Evolutionary conservation across 2,797 vertebrate species (phyloP), one percentile per base, ranked within the genome.

Genomic region (Anomalospiza imberbis): DNA sequence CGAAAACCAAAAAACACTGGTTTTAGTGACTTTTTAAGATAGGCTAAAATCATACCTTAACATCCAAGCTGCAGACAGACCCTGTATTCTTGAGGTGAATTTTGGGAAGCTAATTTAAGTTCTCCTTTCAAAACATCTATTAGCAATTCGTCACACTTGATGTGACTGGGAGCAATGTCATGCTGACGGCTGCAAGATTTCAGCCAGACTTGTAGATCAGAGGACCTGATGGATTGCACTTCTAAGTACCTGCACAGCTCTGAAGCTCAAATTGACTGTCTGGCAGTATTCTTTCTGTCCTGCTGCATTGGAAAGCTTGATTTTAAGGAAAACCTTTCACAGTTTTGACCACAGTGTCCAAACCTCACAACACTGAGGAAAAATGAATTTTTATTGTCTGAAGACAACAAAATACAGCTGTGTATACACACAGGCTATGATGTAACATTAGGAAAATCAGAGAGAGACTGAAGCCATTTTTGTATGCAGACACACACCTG

Each of bases 141-240:
- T 72, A 93, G 92, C 25, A 55, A 79, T 92, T 87, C 58, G 32
- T 80, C 91, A 91, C 86, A 77, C 83, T 91, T 61, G 77, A 89
- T 80, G 86, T 80, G 81, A 89, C 84, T 88, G 75, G 58, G 80
- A 94, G 68, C 53, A 89, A 91, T 55, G 74, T 85, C 88, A 21
- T 77, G 81, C 88, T 96, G 97, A 97, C 25, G 9, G 94, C 94
- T 96, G 96, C 94, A 95, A 93, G 93, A 96, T 96, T 96, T 93
- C 94, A 95, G 93, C 83, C 93, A 93, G 89, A 80, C 84, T 88
- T 85, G 92, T 71, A 93, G 96, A 96, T 95, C 74, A 78, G 76
- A 95, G 92, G 45, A 94, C 83, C 94, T 91, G 93, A 95, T 71
- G 74, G 93, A 94, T 94, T 95, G 84, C 71, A 84, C 91, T 96